These are phyloP conservation scores for Teleogryllus occipitalis DNA, from an alignment of 1,140 invertebrate species.

Conservation along the genomic window DNA sequence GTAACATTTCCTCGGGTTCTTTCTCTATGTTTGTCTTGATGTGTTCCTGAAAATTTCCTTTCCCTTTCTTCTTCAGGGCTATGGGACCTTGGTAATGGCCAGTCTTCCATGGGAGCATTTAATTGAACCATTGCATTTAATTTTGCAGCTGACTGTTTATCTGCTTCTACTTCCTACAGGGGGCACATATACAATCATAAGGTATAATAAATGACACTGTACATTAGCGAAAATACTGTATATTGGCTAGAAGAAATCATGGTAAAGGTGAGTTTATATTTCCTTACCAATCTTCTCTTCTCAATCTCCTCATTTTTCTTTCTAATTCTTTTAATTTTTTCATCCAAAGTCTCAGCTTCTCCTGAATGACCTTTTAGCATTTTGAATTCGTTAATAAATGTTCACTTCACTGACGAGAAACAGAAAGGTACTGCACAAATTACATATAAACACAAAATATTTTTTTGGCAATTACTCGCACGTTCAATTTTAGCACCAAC, in stretches of 20 bases:
- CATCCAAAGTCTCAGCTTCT: conserved; percentile 32
- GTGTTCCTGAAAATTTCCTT: not conserved
- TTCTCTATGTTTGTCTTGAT: not conserved
- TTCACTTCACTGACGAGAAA: too few relatives aligned
- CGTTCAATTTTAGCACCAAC: too few relatives aligned
- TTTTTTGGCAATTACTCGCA: too few relatives aligned
- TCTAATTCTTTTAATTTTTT: conserved; percentile 40
- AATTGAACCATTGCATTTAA: conserved; percentile 39
- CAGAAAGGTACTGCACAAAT: too few relatives aligned
- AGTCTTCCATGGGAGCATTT: conserved; percentile 33
- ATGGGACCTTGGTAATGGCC: conserved; percentile 24
- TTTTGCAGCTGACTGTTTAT: conserved; percentile 41
- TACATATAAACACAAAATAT: too few relatives aligned
- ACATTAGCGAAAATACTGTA: not conserved
- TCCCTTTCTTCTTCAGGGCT: not conserved
- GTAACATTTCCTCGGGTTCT: not conserved
- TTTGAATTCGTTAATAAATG: not conserved
- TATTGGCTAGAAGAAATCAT: not conserved
- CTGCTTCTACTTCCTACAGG: conserved; percentile 40
- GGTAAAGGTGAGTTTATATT: not conserved
- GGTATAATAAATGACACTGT: not conserved
- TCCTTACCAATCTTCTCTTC: conserved; percentile 36
- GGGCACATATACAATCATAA: too few relatives aligned
- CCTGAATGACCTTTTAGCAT: not conserved
- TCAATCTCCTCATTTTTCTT: conserved; percentile 41